Conservation (phyloP, 2,888 invertebrate species). For the Archips crataeganus region DNA sequence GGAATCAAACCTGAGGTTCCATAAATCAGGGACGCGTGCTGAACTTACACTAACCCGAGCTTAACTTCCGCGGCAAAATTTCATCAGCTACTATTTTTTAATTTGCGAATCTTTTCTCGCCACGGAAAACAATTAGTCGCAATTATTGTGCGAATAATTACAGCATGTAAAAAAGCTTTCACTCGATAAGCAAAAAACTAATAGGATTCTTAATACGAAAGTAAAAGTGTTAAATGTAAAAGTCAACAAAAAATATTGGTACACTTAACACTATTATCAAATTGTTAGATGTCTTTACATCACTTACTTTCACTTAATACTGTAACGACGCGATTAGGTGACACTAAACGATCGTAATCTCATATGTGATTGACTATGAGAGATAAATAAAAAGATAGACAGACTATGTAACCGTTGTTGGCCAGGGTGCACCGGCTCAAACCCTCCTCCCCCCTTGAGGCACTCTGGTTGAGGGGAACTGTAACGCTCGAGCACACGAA, state of each 20-base stretch:
- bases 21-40: no score
- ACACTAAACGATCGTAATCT: slow-evolving; percentile 15
- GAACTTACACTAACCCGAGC: no score
- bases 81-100: no score
- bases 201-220: slow-evolving; percentile 29
- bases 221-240: slow-evolving; percentile 34
- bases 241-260: slow-evolving; percentile 30
- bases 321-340: slow-evolving; percentile 28
- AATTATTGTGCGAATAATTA: not conserved
- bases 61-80: no score
- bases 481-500: no score
- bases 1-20: no score
- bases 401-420: no score
- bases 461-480: no score
- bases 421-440: no score
- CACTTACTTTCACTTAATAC: slow-evolving; percentile 36
- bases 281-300: slow-evolving; percentile 35
- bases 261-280: slow-evolving; percentile 37
- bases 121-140: no score
- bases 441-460: no score
- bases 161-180: not conserved
- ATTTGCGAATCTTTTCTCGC: no score
- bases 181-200: slow-evolving; percentile 8
- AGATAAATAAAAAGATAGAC: not conserved
- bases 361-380: slow-evolving; percentile 1